phyloP scores from a whole-genome alignment of 2,797 vertebrate genomes.

The Prunella strophiata region DNA sequence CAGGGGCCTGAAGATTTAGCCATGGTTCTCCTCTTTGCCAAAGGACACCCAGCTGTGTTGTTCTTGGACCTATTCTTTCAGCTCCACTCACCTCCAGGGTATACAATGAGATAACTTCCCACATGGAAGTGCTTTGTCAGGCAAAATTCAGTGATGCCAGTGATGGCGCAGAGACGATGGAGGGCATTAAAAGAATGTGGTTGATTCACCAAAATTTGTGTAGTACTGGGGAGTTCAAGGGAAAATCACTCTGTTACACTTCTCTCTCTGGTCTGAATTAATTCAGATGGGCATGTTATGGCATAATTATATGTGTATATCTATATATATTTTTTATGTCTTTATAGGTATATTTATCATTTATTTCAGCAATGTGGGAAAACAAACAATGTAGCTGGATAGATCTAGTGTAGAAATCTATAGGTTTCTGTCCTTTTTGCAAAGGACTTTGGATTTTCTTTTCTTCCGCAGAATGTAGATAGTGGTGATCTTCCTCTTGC shows the following conservation, averaged over 20 bases:
- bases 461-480: background rate
- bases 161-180: background rate
- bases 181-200: background rate
- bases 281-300: background rate
- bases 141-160: background rate
- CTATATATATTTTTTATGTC: background rate
- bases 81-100: background rate
- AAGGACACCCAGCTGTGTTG: rapidly evolving
- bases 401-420: background rate
- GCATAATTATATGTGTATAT: background rate
- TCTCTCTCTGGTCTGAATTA: background rate
- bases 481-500: background rate
- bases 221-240: background rate
- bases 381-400: background rate
- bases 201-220: background rate
- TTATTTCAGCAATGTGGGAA: background rate
- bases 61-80: background rate
- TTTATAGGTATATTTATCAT: background rate
- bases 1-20: background rate
- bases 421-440: background rate
- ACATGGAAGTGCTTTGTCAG: background rate
- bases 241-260: background rate
- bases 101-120: background rate
- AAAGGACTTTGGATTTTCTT: background rate
- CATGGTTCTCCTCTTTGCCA: background rate